Evolutionary conservation across 2,888 invertebrate species (phyloP).

Genomic region (Plebejus argus): DNA sequence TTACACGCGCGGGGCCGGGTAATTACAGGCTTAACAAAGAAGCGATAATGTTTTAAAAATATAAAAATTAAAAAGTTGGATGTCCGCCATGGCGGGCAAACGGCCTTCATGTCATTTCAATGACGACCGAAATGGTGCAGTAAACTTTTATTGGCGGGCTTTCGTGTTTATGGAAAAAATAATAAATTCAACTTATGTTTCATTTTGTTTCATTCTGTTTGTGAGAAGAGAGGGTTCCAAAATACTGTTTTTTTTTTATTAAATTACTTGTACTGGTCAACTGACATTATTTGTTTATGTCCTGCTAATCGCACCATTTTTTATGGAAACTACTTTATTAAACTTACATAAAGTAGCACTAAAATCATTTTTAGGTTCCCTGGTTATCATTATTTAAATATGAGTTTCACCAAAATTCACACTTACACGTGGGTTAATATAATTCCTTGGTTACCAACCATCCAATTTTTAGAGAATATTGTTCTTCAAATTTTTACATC

Average conservation of each 20-base stretch:
- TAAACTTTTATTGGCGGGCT: slow-evolving; percentile 9
- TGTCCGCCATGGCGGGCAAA: slow-evolving; percentile 59
- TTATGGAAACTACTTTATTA: too few relatives aligned
- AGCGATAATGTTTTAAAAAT: slow-evolving; percentile 15
- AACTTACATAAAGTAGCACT: too few relatives aligned
- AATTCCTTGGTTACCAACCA: too few relatives aligned
- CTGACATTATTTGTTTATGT: too few relatives aligned
- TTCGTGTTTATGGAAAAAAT: slow-evolving; percentile 25
- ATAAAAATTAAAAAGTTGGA: slow-evolving; percentile 50
- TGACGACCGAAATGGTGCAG: slow-evolving; percentile 46
- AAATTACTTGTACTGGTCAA: background rate
- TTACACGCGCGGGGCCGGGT: background rate
- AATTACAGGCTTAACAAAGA: slow-evolving; percentile 7
- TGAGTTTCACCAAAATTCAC: too few relatives aligned
- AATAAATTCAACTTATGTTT: background rate
- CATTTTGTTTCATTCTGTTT: background rate
- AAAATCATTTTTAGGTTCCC: too few relatives aligned
- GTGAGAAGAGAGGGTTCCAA: background rate
- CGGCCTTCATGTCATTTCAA: slow-evolving; percentile 65
- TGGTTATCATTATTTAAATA: too few relatives aligned
- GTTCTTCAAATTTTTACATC: too few relatives aligned
- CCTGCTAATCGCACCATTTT: too few relatives aligned
- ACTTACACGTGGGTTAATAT: too few relatives aligned
- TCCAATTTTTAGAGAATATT: background rate
- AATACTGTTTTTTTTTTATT: too few relatives aligned